Evolutionary conservation across 92 coral and sea anemone species (phyloP), one percentile per base, ranked within the genome.

Genomic region (Parazoanthus swiftii): DNA sequence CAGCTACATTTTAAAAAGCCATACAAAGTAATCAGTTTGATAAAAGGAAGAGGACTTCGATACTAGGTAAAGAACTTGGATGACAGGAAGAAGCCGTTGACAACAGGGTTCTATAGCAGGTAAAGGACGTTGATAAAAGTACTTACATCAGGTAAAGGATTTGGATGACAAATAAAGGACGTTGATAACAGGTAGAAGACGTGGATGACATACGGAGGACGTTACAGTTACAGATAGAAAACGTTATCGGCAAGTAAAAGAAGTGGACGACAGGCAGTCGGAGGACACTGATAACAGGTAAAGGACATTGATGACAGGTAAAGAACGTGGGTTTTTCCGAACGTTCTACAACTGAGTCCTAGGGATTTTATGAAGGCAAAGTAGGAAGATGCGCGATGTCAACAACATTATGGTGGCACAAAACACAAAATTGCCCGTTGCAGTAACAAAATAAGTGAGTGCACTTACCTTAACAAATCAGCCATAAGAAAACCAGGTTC

Each of bases 381-480:
- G 7, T 8, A 51, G 25, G 68, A 63, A 63, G 7, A 4, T 63
- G 25, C 7, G 25, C 7, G 25, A 16, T 63, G 68, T 63, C 68
- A 63, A 20, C 25, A 21, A 11, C 68, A 63, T 18, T 63, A 63
- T 16, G 25, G 68, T 63, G 6, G 23, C 20, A 63, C 23, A 16
- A 25, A 54, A 76, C 33, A 82, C 6, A 0, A n/a, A 5, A 66
- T 2, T 11, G 48, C 3, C 6, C 5, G 37, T 68, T 38, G 33
- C 11, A 10, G n/a, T 2, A 18, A 63, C 16, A 56, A 33, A 5
- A 23, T 46, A 70, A 46, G 39, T 29, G 48, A 38, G 16, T 6
- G 48, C 20, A 85, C 95, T 90, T 84, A 97, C 99, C 91, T 86
- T 65, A 97, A 76, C 58, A 97, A 91, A 89, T 95, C 98, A 38